A percentile compares a stretch with the other conserved stretches of the same genome.
Conservation (phyloP, 2,113 vertebrate genomes). For the Mobula hypostoma region DNA sequence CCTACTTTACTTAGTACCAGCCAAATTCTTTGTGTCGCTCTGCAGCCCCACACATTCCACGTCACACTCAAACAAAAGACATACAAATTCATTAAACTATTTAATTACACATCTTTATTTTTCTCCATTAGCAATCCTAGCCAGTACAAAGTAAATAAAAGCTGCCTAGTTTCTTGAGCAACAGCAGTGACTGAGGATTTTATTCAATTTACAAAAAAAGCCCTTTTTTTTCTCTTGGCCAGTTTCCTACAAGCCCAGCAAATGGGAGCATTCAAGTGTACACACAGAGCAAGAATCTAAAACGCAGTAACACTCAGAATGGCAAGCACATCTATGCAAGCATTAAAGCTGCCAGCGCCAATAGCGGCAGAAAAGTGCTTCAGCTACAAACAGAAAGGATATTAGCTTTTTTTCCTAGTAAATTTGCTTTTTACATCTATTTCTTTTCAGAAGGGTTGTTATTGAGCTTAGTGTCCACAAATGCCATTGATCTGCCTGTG, state of each 20-base stretch:
- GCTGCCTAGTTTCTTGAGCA: conserved; percentile 67
- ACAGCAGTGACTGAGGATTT: conserved; percentile 72
- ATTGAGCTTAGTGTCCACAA: conserved; percentile 99
- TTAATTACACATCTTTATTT: conserved; percentile 87
- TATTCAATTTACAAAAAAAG: conserved; percentile 72
- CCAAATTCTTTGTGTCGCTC: conserved; percentile 63
- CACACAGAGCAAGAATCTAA: conserved; percentile 46
- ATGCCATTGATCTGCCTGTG: conserved; percentile 99
- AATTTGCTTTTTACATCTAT: conserved; percentile 99
- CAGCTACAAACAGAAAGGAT: conserved; percentile 71
- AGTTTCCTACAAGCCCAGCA: conserved; percentile 63
- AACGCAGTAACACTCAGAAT: conserved; percentile 50
- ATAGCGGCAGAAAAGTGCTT: conserved; percentile 64
- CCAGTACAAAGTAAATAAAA: conserved; percentile 75
- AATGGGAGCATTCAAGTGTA: conserved; percentile 62
- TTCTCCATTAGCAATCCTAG: conserved; percentile 67
- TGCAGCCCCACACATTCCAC: conserved; percentile 35
- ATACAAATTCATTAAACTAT: conserved; percentile 92
- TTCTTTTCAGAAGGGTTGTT: conserved; percentile 98
- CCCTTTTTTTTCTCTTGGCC: conserved; percentile 57
- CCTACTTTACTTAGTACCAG: conserved; percentile 77
- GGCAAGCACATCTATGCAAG: conserved; percentile 60
- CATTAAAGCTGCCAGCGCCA: conserved; percentile 59
- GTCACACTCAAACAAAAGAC: conserved; percentile 72
- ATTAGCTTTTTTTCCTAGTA: conserved; percentile 91